Base-by-base conservation (phyloP, 2,797 vertebrate genomes). In the Cryptoprocta ferox region DNA sequence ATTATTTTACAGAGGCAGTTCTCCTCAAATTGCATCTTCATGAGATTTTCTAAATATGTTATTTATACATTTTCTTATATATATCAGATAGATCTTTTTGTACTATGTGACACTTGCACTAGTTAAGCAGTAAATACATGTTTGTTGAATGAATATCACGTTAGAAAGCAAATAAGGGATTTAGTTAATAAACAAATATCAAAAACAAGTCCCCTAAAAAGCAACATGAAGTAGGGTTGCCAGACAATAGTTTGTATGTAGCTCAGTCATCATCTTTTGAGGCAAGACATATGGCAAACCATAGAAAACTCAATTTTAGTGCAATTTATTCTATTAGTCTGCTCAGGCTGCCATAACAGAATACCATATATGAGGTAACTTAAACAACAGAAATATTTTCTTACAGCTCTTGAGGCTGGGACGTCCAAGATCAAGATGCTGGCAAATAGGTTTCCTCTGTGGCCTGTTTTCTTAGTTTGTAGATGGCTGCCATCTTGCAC, bases 41-140 rank as follows among this genome's bases (percentile, higher is more conserved):
- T 65, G 15, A 84, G 24, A 88, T 85, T 66, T 97, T 83, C 37
- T 93, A 37, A 65, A 78, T 81, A 78, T 81, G 16, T 81, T 68
- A 68, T 61, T 68, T 78, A 70, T 37, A 42, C 39, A 78, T 75
- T 42, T 75, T 2, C 66, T 95, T 88, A 56, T 78, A 93, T 53
- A 19, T 59, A 73, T 70, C 24, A 95, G 21, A 37, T 26, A 93
- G 9, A 86, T 95, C 21, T 24, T 93, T 90, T 48, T 71, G 37
- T 48, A 30, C 16, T 86, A 50, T 83, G 2, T 59, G 88, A 93
- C 10, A 87, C 1, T 78, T n/a, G 1, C 2, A 76, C 0, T 8
- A 63, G 35, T 35, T 71, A 91, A 94, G 35, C 50, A 63, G 42
- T 50, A 13, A 76, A 50, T 66, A 15, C 8, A 56, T 35, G 6